These are phyloP conservation scores for Heptranchias perlo DNA, from an alignment of 2,113 vertebrate species.

Conservation along the genomic window DNA sequence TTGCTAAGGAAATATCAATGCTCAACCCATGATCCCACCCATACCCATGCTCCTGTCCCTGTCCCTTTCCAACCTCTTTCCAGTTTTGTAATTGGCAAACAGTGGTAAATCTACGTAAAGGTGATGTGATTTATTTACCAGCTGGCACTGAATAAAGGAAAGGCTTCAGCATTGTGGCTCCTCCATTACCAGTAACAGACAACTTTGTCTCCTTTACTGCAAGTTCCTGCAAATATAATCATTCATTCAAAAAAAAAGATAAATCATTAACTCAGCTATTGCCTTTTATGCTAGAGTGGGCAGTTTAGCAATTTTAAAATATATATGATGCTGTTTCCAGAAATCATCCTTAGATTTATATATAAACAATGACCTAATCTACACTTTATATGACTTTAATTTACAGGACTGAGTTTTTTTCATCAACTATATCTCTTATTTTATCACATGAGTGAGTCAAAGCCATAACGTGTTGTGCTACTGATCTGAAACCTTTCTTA, in stretches of 20 bases:
- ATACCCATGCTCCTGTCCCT: not conserved
- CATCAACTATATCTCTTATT: not conserved
- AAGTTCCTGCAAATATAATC: not conserved
- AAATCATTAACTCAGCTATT: not conserved
- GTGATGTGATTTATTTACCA: not conserved
- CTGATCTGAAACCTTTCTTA: not conserved
- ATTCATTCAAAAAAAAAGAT: not conserved
- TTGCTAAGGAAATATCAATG: no score
- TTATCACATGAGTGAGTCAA: not conserved
- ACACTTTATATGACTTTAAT: not conserved
- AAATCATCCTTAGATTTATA: not conserved
- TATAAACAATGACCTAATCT: not conserved
- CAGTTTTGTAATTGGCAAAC: not conserved
- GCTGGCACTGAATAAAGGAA: not conserved
- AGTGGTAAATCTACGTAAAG: not conserved
- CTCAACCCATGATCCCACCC: no score
- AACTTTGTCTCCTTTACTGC: not conserved
- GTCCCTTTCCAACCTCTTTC: not conserved
- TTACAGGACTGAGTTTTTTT: not conserved
- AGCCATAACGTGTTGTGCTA: not conserved
- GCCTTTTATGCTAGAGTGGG: not conserved
- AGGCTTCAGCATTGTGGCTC: no score
- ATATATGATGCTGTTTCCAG: no score
- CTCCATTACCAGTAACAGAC: not conserved
- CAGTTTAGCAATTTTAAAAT: not conserved